Conservation (phyloP, 2,797 vertebrate genomes). For the Luscinia luscinia region DNA sequence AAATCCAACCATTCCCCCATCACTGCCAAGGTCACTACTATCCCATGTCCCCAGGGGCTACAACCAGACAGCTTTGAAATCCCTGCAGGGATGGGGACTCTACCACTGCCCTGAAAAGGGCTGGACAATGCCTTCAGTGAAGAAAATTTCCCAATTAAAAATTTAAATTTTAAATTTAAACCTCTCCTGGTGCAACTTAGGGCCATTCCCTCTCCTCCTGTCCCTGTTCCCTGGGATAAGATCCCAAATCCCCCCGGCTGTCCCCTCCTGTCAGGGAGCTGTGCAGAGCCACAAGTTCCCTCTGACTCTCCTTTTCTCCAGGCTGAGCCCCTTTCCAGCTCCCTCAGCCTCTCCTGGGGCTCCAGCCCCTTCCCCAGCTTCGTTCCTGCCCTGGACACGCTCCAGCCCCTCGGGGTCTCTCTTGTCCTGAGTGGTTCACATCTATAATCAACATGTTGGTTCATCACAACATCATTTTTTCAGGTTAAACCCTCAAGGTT, state of each 20-base stretch:
- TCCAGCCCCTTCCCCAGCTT: not conserved
- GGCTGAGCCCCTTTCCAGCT: not conserved
- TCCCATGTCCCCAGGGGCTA: fast-evolving
- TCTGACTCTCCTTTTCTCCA: not conserved
- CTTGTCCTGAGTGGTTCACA: too few relatives aligned
- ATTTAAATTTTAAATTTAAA: not conserved
- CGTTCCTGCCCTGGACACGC: fast-evolving
- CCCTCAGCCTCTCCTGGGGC: not conserved
- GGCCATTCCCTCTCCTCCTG: not conserved
- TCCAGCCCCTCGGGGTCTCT: fast-evolving
- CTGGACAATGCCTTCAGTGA: fast-evolving
- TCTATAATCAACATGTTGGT: not conserved
- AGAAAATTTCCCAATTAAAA: not conserved
- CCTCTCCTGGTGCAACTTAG: fast-evolving
- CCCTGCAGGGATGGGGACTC: too few relatives aligned
- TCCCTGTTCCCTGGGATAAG: not conserved
- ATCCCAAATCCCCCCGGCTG: not conserved
- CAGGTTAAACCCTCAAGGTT: not conserved
- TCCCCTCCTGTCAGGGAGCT: not conserved
- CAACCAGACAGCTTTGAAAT: too few relatives aligned
- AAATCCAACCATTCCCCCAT: not conserved
- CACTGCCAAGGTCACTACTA: not conserved
- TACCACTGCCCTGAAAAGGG: not conserved
- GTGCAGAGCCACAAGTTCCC: not conserved
- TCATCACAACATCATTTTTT: not conserved